phyloP scores from a whole-genome alignment of 2,113 vertebrate species.

The Apeltes quadracus region DNA sequence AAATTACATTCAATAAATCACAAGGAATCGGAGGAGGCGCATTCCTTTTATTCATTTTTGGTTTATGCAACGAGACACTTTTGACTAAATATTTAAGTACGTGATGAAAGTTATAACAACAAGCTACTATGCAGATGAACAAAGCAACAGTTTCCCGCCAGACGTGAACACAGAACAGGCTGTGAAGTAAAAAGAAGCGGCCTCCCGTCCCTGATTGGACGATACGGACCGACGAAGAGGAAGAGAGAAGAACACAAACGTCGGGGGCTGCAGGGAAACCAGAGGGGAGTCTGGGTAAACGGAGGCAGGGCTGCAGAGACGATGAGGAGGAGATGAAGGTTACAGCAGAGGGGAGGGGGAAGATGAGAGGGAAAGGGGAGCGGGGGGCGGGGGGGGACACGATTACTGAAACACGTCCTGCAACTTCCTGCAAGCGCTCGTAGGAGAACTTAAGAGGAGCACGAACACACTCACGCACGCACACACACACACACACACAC shows the following conservation, averaged over 20 bases:
- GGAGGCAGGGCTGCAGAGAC: conserved; percentile 34
- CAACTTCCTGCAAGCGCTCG: conserved; percentile 47
- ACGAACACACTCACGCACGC: conserved; percentile 23
- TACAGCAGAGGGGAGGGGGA: conserved; percentile 32
- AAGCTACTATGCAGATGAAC: background rate
- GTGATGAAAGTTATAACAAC: background rate
- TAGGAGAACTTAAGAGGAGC: conserved; percentile 41
- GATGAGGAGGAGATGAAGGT: conserved; percentile 25
- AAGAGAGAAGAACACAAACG: too few species aligned
- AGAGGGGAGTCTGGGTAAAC: conserved; percentile 36
- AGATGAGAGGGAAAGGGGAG: conserved; percentile 51
- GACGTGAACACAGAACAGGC: background rate
- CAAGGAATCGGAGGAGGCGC: background rate
- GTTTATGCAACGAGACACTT: background rate
- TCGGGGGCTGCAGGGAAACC: too few species aligned
- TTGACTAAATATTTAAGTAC: background rate
- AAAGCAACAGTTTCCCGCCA: background rate
- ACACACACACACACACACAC: background rate
- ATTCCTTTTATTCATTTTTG: background rate
- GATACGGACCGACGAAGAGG: too few species aligned
- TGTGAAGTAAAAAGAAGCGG: conserved; percentile 5
- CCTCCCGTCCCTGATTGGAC: too few species aligned
- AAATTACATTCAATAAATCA: background rate
- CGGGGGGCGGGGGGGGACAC: conserved; percentile 33
- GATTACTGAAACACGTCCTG: conserved; percentile 62